Evolutionary conservation across 2,113 vertebrate genomes (phyloP).

Genomic region (Microcebus griseorufus): DNA sequence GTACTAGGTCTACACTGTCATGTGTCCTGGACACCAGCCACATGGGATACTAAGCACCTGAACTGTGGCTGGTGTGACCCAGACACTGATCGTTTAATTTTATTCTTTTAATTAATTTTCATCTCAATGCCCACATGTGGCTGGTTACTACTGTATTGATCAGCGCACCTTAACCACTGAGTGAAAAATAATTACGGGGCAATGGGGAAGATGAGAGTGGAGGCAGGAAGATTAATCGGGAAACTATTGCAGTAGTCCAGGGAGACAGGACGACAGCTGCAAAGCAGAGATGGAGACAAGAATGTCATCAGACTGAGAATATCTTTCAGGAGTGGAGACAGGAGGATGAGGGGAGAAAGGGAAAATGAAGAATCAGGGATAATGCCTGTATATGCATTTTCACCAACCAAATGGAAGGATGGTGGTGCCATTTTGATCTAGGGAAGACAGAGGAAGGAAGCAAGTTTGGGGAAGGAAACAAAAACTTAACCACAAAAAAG

Average conservation of each 20-base stretch:
- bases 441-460: neutral
- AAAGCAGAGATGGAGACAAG: neutral
- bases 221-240: neutral
- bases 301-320: neutral
- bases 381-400: neutral
- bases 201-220: too few species aligned
- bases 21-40: neutral
- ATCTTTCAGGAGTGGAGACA: neutral
- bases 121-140: neutral
- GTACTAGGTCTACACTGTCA: neutral
- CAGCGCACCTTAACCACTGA: neutral
- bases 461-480: neutral
- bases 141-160: neutral
- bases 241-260: neutral
- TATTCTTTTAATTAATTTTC: neutral
- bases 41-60: neutral
- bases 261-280: rapidly evolving
- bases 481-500: neutral
- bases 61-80: neutral
- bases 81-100: neutral
- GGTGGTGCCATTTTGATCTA: neutral
- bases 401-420: neutral
- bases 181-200: neutral
- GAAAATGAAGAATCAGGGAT: neutral
- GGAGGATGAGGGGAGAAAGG: neutral